Base-by-base conservation (phyloP, 2,113 vertebrate genomes). In the Halcyon senegalensis region DNA sequence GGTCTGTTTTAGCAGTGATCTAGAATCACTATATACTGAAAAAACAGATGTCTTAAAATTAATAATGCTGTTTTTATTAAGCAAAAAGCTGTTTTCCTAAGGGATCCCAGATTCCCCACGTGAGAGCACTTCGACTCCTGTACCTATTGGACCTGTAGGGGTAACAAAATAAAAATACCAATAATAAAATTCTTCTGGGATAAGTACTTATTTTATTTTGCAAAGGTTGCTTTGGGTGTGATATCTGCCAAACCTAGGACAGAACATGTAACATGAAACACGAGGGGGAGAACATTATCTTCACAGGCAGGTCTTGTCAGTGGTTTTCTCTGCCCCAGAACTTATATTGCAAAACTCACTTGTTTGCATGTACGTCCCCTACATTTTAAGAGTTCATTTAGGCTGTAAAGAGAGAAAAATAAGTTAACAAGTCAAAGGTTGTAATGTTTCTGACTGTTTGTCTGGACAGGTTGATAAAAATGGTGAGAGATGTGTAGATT, bases 391-490 rank as follows among this genome's bases (percentile, higher is more conserved):
- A 91, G 66, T 98, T 94, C 96, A 96, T 98, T 97, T 80, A 96
- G 98, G 96, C 96, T 97, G 96, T 95, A 96, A 97, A 96, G 95
- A 95, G 92, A 96, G 96, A 98, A 98, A 97, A 98, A 96, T 96
- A 98, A 98, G 96, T 96, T 96, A 96, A 77, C 89, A 96, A 96
- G 96, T 98, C 97, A 97, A 96, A 97, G 93, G 96, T 94, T 96
- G 89, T 96, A 93, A 93, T 77, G 82, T 91, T 98, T 96, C 93
- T 77, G 53, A 93, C 46, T 31, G 7, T 94, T 69, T 91, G 78
- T 89, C 93, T 95, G 63, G 87, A 84, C 81, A 90, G 48, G 84
- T 79, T 70, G 35, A 78, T 93, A 90, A 97, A 93, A 84, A 88
- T 13, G 53, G 91, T 79, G 78, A 93, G 89, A 79, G 59, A 51